Conservation (phyloP, 2,888 invertebrate species). For the Invenusta paracnida region DNA sequence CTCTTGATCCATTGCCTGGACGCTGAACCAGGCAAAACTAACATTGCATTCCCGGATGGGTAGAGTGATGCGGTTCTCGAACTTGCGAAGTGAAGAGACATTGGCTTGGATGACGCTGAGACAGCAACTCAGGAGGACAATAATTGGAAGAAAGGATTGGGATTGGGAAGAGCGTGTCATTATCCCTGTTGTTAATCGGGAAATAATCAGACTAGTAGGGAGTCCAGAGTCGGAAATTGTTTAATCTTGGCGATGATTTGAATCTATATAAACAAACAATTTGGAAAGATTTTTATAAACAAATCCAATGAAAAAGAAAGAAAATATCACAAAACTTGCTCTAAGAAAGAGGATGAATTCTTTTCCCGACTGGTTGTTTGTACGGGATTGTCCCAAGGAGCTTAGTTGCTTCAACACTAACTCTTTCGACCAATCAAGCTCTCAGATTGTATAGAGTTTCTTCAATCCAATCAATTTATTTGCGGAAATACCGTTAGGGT, state of each 20-base stretch:
- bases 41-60: not conserved
- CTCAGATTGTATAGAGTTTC: not conserved
- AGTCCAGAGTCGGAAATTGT: too few relatives aligned
- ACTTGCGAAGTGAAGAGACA: not conserved
- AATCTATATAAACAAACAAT: too few relatives aligned
- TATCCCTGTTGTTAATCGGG: too few relatives aligned
- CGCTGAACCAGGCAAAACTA: not conserved
- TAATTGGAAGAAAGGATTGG: too few relatives aligned
- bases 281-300: not conserved
- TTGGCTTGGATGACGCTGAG: too few relatives aligned
- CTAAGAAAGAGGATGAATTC: not conserved
- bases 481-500: not conserved
- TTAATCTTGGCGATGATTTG: too few relatives aligned
- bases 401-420: not conserved
- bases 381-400: too few relatives aligned
- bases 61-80: not conserved
- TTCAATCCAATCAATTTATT: slow-evolving; percentile 5
- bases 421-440: not conserved
- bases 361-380: too few relatives aligned
- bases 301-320: not conserved
- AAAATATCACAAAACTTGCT: not conserved
- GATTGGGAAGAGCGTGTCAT: too few relatives aligned
- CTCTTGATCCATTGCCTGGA: not conserved
- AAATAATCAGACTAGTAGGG: too few relatives aligned
- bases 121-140: too few relatives aligned